phyloP scores from a whole-genome alignment of 2,113 vertebrate species.

The Malurus alboscapulatus region DNA sequence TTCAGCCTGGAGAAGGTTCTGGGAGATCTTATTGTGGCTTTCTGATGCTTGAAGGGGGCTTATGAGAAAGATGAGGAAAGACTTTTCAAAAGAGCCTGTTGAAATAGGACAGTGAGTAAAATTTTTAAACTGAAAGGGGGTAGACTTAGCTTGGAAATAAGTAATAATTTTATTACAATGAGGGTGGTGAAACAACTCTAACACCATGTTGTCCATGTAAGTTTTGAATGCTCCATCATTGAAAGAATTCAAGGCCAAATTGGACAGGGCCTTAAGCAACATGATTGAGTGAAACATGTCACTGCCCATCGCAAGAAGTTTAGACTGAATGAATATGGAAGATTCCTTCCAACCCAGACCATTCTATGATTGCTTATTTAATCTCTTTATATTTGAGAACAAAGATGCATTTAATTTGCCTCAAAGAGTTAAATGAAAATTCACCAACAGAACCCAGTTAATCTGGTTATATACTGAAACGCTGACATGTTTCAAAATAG shows the following conservation, averaged over 20 bases:
- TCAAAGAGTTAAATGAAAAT: background rate
- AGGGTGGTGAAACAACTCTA: background rate
- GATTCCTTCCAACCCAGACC: background rate
- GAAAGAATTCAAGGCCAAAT: background rate
- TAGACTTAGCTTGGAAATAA: background rate
- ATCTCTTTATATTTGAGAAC: background rate
- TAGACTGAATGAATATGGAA: background rate
- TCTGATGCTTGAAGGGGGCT: background rate
- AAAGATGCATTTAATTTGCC: background rate
- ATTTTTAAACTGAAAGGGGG: background rate
- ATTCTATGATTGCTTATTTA: background rate
- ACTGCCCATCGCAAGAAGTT: accelerated
- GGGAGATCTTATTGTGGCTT: background rate
- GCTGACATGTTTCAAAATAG: background rate
- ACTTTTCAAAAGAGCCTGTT: background rate
- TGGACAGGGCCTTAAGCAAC: background rate
- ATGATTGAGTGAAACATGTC: background rate
- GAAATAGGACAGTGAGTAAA: background rate
- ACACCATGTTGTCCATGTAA: background rate
- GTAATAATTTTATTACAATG: accelerated
- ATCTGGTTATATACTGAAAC: background rate
- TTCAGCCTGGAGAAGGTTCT: background rate
- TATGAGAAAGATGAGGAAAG: background rate
- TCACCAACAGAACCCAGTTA: background rate
- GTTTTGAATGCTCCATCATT: accelerated